Conservation (phyloP, 2,113 vertebrate genomes). For the Gopherus flavomarginatus region DNA sequence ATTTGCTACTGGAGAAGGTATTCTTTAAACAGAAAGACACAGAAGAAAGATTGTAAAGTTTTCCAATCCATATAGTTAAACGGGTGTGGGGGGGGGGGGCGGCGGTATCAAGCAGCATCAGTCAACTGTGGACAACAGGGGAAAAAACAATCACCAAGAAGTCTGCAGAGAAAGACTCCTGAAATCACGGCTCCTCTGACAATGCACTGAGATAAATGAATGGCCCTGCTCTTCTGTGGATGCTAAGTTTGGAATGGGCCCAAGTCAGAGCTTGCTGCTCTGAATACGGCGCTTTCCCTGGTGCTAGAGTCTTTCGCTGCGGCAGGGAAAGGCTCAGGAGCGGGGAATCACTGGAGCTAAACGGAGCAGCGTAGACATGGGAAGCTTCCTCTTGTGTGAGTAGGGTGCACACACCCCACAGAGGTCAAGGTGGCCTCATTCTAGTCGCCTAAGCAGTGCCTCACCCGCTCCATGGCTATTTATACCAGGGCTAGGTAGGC, state of each 20-base stretch:
- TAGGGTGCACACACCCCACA: no score
- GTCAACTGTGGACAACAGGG: neutral
- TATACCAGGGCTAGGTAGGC: neutral
- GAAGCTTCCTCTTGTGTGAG: neutral
- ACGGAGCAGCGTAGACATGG: neutral
- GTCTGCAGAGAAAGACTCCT: neutral
- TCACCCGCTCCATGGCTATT: neutral
- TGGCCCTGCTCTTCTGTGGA: neutral
- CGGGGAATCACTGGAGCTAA: neutral
- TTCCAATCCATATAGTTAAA: neutral
- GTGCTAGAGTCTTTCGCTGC: accelerated
- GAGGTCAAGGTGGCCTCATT: neutral
- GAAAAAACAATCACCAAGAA: neutral
- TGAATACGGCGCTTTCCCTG: neutral
- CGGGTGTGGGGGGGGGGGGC: neutral
- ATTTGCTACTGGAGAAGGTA: neutral
- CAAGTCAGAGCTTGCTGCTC: neutral
- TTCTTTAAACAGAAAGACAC: neutral
- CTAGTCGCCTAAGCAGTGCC: neutral
- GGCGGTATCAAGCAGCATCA: neutral
- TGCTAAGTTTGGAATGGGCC: neutral
- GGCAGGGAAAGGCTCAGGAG: neutral
- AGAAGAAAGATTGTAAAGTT: neutral
- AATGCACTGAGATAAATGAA: neutral
- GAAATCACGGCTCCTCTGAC: neutral